These are phyloP conservation scores for Dicerorhinus sumatrensis DNA, from an alignment of 2,113 vertebrate species.

Conservation along the genomic window DNA sequence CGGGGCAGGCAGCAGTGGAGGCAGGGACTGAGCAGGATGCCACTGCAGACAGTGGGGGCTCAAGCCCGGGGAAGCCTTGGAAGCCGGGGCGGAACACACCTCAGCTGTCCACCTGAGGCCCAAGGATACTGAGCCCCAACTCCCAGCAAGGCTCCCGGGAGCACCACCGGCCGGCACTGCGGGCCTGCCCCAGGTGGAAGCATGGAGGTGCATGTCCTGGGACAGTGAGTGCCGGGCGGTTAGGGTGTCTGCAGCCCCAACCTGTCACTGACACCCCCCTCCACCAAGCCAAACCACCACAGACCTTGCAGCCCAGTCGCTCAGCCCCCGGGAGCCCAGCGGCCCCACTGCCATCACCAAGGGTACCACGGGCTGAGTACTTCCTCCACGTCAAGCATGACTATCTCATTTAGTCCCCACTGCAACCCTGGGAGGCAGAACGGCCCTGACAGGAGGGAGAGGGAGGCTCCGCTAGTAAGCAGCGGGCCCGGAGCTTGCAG, in stretches of 20 bases:
- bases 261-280: too few relatives aligned
- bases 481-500: neutral
- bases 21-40: too few relatives aligned
- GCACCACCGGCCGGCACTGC: fast-evolving
- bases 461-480: neutral
- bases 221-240: neutral
- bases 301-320: neutral
- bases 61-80: neutral
- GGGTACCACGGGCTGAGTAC: neutral
- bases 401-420: neutral
- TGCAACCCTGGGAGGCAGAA: neutral
- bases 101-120: neutral
- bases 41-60: neutral
- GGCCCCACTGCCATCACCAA: neutral
- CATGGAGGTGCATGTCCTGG: fast-evolving
- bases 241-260: neutral
- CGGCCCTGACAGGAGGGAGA: neutral
- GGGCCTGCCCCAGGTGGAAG: neutral
- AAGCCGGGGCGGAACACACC: neutral
- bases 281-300: neutral
- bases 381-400: too few relatives aligned
- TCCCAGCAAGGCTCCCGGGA: neutral
- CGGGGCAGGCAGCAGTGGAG: neutral
- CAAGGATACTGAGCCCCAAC: neutral
- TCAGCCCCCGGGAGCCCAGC: neutral